phyloP scores from a whole-genome alignment of 2,797 vertebrate species.

The Coregonus suidteri region DNA sequence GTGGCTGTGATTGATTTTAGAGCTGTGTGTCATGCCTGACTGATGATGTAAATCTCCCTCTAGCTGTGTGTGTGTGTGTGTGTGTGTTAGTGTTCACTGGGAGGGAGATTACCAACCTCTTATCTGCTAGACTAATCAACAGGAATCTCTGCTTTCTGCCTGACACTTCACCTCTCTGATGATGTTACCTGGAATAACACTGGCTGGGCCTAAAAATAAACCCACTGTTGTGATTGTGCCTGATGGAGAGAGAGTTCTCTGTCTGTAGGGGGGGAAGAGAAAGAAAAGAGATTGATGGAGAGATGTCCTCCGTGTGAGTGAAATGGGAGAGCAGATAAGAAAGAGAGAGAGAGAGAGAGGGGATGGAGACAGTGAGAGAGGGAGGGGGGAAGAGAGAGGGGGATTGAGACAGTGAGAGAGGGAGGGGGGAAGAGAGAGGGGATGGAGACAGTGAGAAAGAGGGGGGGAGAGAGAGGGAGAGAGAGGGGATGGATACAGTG shows the following conservation, averaged over 20 bases:
- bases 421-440: too few relatives aligned
- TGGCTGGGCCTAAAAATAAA: slow-evolving; percentile 57
- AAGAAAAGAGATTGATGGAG: neutral
- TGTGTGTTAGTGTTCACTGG: slow-evolving; percentile 12
- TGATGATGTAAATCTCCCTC: neutral
- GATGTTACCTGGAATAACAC: slow-evolving; percentile 61
- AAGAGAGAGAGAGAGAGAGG: too few relatives aligned
- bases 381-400: too few relatives aligned
- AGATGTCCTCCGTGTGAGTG: too few relatives aligned
- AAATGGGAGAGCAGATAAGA: neutral
- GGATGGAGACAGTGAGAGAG: too few relatives aligned
- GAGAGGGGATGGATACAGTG: too few relatives aligned
- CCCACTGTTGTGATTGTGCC: slow-evolving; percentile 3
- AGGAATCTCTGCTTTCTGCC: slow-evolving; percentile 56
- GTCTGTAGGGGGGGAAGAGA: neutral
- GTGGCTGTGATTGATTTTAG: too few relatives aligned
- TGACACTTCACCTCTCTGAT: slow-evolving; percentile 28
- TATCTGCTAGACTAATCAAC: slow-evolving; percentile 71
- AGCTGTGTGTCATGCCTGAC: too few relatives aligned
- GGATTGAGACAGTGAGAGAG: too few relatives aligned
- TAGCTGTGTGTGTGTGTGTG: neutral
- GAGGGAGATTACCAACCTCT: slow-evolving; percentile 64
- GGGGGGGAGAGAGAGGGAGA: too few relatives aligned
- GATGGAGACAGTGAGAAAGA: too few relatives aligned
- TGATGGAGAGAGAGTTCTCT: slow-evolving; percentile 3